Conservation (phyloP, 2,797 vertebrate genomes). For the Enoplosus armatus region DNA sequence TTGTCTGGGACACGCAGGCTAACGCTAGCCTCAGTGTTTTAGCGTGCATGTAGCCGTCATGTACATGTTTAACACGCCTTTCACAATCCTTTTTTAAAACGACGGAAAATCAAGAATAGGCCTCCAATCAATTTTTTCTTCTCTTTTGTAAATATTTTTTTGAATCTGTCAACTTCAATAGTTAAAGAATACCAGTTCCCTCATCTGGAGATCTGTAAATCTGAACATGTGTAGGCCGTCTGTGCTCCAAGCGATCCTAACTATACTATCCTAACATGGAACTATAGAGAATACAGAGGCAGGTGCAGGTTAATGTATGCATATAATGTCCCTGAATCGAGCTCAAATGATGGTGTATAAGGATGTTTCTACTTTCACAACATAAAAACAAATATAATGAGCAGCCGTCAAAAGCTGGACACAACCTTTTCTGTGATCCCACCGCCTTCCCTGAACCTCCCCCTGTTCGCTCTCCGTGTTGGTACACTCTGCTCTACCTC, state of each 20-base stretch:
- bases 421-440: conserved; percentile 31
- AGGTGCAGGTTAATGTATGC: conserved; percentile 6
- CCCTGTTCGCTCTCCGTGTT: conserved; percentile 38
- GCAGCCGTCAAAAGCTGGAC: conserved; percentile 36
- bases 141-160: neutral
- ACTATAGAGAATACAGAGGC: neutral
- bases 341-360: conserved; percentile 2
- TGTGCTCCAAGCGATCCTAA: neutral
- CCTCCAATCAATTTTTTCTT: too few species aligned
- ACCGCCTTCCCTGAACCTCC: neutral
- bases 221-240: neutral
- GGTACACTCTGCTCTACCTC: conserved; percentile 71
- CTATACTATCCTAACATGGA: too few species aligned
- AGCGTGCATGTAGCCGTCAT: neutral
- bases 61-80: too few species aligned
- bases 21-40: too few species aligned
- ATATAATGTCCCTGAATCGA: neutral
- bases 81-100: too few species aligned
- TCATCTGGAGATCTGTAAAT: conserved; percentile 6
- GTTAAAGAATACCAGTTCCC: neutral
- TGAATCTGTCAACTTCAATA: neutral
- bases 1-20: neutral
- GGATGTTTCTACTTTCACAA: neutral
- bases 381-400: conserved; percentile 38
- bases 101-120: too few species aligned